Conservation (phyloP, 2,888 invertebrate genomes). For the Oligia strigilis region DNA sequence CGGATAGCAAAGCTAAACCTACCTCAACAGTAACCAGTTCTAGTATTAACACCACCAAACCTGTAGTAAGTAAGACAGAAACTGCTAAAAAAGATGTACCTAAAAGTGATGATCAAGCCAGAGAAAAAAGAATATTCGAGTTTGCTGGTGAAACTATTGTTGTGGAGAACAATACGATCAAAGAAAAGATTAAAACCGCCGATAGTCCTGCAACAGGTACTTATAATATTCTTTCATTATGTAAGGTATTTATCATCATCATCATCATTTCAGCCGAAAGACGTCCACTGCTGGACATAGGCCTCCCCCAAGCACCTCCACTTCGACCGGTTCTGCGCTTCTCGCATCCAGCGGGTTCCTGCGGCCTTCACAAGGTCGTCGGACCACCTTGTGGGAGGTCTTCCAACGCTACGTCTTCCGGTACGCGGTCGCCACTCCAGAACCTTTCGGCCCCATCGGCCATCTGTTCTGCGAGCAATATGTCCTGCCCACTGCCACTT, state of each 20-base stretch:
- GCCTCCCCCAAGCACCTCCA: too few relatives aligned
- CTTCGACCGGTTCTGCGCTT: too few relatives aligned
- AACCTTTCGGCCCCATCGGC: too few relatives aligned
- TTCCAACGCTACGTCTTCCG: too few relatives aligned
- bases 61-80: conserved; percentile 53
- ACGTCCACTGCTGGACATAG: too few relatives aligned
- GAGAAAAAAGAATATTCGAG: conserved; percentile 93
- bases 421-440: too few relatives aligned
- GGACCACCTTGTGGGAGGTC: too few relatives aligned
- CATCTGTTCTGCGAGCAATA: too few relatives aligned
- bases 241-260: not conserved
- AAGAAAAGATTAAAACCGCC: conserved; percentile 82
- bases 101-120: conserved; percentile 83
- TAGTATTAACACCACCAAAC: conserved; percentile 60
- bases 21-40: conserved; percentile 65
- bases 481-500: too few relatives aligned
- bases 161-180: conserved; percentile 84
- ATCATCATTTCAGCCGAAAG: too few relatives aligned
- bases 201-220: conserved; percentile 79
- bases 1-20: conserved; percentile 86
- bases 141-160: conserved; percentile 96
- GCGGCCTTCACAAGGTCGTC: too few relatives aligned
- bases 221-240: not conserved
- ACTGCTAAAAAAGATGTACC: conserved; percentile 51
- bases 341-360: too few relatives aligned